These are phyloP conservation scores for Ictidomys tridecemlineatus DNA, from an alignment of 2,113 vertebrate genomes.

Conservation along the genomic window DNA sequence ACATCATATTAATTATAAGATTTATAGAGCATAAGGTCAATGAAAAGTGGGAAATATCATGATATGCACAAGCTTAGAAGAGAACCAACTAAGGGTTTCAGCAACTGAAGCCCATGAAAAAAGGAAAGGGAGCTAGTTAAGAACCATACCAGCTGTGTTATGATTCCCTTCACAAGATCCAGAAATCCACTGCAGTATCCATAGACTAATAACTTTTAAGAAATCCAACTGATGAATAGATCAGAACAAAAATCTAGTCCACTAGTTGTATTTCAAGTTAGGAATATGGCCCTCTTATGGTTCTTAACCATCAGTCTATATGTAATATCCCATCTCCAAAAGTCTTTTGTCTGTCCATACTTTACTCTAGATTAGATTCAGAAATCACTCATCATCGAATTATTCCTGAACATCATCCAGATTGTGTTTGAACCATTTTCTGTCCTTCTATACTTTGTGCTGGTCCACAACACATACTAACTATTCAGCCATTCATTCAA, in stretches of 20 bases:
- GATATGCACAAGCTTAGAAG: background rate
- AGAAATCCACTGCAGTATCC: background rate
- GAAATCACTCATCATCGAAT: background rate
- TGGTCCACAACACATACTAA: background rate
- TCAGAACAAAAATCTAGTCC: background rate
- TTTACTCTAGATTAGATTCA: constrained; percentile 55
- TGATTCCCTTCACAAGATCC: background rate
- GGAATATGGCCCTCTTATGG: background rate
- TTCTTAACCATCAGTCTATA: background rate
- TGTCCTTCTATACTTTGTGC: background rate
- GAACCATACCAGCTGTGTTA: background rate
- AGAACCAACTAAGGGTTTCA: background rate
- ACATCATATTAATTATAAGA: background rate
- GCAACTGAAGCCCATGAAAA: background rate
- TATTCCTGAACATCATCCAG: background rate
- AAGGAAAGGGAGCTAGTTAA: background rate
- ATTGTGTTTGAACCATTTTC: background rate
- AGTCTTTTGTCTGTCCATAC: background rate
- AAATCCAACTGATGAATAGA: background rate
- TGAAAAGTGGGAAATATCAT: background rate
- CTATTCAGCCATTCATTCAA: constrained; percentile 12
- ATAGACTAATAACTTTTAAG: background rate
- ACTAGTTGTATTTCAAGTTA: background rate
- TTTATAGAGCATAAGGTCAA: constrained; percentile 6
- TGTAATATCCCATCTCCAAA: background rate